Evolutionary conservation across 2,113 vertebrate genomes (phyloP).

Genomic region (Eudorcas thomsonii): DNA sequence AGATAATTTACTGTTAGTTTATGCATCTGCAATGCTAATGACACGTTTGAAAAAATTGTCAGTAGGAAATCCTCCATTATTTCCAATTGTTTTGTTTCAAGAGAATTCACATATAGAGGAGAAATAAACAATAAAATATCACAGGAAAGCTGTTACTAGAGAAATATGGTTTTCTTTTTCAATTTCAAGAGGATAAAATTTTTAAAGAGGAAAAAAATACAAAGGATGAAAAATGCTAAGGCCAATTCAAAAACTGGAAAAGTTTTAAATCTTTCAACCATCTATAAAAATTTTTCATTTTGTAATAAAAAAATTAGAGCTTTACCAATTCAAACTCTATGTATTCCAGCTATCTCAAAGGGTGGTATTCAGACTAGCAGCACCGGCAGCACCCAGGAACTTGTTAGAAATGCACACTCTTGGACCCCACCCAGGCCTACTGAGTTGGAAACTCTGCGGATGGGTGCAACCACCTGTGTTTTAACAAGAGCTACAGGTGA

Average conservation of each 20-base stretch:
- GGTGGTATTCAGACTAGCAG: not conserved
- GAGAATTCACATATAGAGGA: slow-evolving; percentile 17
- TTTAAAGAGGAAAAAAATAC: slow-evolving; percentile 15
- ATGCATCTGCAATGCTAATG: not conserved
- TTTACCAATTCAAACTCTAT: not conserved
- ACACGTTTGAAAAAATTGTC: not conserved
- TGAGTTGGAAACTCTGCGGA: not conserved
- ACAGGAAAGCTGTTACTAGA: not conserved
- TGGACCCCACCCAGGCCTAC: no score
- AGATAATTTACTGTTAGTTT: not conserved
- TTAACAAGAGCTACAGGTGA: not conserved
- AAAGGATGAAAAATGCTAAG: slow-evolving; percentile 34
- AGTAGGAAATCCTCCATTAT: not conserved
- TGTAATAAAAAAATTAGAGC: not conserved
- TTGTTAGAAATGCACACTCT: not conserved
- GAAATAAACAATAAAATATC: slow-evolving; percentile 48
- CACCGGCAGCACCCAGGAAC: no score
- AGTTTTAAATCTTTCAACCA: slow-evolving; percentile 6
- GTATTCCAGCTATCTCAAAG: not conserved
- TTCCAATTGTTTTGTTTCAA: slow-evolving; percentile 27
- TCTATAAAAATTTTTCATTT: not conserved
- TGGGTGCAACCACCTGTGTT: not conserved
- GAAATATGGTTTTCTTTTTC: slow-evolving; percentile 53
- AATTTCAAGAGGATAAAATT: slow-evolving; percentile 44
- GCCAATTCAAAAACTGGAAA: not conserved